A percentile compares a stretch with the other conserved stretches of the same genome.
These are phyloP conservation scores for Chlorops oryzae DNA, from an alignment of 1,140 invertebrate species.

Conservation along the genomic window DNA sequence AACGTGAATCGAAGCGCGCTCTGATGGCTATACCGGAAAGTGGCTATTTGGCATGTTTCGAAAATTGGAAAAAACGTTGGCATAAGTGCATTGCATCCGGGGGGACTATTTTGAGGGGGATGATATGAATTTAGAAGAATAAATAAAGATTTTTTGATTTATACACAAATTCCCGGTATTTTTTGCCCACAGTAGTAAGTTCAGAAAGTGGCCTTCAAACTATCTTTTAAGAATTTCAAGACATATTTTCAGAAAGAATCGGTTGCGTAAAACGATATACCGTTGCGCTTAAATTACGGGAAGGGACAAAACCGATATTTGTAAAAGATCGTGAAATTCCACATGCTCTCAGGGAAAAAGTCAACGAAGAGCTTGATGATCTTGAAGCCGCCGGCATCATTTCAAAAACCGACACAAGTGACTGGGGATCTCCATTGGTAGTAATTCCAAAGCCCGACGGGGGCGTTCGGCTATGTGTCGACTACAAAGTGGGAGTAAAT, in stretches of 20 bases:
- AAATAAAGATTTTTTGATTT: no score
- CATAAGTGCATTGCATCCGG: no score
- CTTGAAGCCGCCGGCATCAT: conserved; percentile 26
- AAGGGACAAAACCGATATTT: conserved; percentile 4
- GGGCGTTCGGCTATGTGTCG: no score
- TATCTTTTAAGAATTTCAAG: not conserved
- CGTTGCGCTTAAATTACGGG: not conserved
- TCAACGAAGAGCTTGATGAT: conserved; percentile 44
- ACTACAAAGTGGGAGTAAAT: conserved; percentile 6
- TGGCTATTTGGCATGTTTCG: no score
- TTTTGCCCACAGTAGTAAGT: no score
- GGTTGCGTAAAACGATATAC: conserved; percentile 1
- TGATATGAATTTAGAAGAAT: no score
- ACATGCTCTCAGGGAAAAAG: conserved; percentile 39
- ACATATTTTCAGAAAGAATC: conserved; percentile 1
- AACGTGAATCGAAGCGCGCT: no score
- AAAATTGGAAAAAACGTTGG: no score
- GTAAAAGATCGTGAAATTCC: conserved; percentile 26
- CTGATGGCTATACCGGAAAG: no score
- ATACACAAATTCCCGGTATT: no score
- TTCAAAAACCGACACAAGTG: conserved; percentile 13
- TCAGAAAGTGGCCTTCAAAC: no score
- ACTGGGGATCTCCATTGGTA: conserved; percentile 48
- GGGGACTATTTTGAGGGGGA: no score
- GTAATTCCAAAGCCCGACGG: conserved; percentile 48